A percentile compares a stretch with the other conserved stretches of the same genome.
phyloP scores from a whole-genome alignment of 2,797 vertebrate genomes.

The Labroides dimidiatus region DNA sequence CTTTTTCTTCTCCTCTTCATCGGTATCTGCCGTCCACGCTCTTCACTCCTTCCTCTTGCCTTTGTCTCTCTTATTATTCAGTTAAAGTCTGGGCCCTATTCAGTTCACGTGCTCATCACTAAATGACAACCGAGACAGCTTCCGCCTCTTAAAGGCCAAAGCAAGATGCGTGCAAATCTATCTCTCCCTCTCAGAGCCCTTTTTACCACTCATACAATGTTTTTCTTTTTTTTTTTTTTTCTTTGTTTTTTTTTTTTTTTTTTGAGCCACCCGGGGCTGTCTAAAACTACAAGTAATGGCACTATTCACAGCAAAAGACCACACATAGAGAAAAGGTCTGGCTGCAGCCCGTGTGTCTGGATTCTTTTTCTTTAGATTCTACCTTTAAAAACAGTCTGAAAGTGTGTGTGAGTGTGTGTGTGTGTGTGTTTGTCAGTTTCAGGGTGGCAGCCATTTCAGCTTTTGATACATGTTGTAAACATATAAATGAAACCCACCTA shows the following conservation, averaged over 20 bases:
- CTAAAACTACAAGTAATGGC: slow-evolving; percentile 64
- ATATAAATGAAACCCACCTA: slow-evolving; percentile 42
- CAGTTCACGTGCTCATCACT: slow-evolving; percentile 76
- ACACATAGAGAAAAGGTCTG: slow-evolving; percentile 51
- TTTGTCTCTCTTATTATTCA: slow-evolving; percentile 31
- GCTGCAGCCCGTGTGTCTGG: background rate
- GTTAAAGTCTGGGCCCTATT: slow-evolving; percentile 67
- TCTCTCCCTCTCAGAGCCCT: slow-evolving; percentile 42
- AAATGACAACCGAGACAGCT: slow-evolving; percentile 79
- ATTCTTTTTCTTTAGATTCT: slow-evolving; percentile 31
- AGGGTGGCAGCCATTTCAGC: slow-evolving; percentile 35
- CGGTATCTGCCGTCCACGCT: background rate
- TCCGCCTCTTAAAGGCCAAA: slow-evolving; percentile 78
- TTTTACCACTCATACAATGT: slow-evolving; percentile 68
- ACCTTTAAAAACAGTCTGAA: slow-evolving; percentile 28
- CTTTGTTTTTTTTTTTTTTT: slow-evolving; percentile 29
- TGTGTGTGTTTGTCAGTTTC: background rate
- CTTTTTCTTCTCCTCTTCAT: background rate
- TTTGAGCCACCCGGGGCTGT: slow-evolving; percentile 51
- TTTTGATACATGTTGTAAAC: slow-evolving; percentile 42
- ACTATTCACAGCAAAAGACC: slow-evolving; percentile 42
- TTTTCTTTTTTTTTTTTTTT: slow-evolving; percentile 35
- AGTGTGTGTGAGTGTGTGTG: too few relatives aligned
- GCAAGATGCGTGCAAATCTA: slow-evolving; percentile 57
- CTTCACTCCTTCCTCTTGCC: background rate